Percentiles rank a stretch among this genome's conserved stretches.
These are phyloP conservation scores for Tragulus kanchil DNA, from an alignment of 2,113 vertebrate species.

Conservation along the genomic window DNA sequence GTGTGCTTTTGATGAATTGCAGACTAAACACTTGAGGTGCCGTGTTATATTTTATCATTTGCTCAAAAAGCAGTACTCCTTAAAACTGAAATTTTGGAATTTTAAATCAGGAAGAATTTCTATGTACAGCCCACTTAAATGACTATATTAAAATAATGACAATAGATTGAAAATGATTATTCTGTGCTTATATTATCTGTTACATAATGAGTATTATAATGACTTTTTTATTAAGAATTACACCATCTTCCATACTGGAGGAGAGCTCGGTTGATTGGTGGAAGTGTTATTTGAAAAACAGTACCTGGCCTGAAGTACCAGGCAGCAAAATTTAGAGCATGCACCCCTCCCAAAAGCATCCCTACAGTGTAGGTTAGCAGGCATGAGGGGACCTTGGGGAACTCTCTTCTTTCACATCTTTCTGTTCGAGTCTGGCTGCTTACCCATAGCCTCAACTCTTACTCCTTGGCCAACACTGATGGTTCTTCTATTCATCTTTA, in stretches of 20 bases:
- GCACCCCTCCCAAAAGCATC: neutral
- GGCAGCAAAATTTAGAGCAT: neutral
- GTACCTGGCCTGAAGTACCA: neutral
- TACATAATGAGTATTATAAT: neutral
- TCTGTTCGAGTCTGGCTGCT: neutral
- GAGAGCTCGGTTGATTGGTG: neutral
- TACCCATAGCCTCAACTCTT: neutral
- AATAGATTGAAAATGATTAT: neutral
- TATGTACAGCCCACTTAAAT: constrained; percentile 2
- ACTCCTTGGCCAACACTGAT: neutral
- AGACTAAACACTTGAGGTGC: neutral
- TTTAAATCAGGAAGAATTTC: constrained; percentile 22
- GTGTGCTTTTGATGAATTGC: neutral
- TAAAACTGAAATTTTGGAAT: constrained; percentile 12
- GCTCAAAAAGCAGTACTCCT: neutral
- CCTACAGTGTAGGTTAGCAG: neutral
- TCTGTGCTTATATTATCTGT: neutral
- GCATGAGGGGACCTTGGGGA: neutral
- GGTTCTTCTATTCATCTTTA: neutral
- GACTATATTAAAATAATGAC: neutral
- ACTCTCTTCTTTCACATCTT: neutral
- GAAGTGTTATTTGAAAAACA: neutral
- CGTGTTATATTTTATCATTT: constrained; percentile 13
- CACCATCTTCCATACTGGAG: neutral
- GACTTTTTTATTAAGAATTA: too few species aligned